phyloP scores from a whole-genome alignment of 2,797 vertebrate species.

The Mus caroli region DNA sequence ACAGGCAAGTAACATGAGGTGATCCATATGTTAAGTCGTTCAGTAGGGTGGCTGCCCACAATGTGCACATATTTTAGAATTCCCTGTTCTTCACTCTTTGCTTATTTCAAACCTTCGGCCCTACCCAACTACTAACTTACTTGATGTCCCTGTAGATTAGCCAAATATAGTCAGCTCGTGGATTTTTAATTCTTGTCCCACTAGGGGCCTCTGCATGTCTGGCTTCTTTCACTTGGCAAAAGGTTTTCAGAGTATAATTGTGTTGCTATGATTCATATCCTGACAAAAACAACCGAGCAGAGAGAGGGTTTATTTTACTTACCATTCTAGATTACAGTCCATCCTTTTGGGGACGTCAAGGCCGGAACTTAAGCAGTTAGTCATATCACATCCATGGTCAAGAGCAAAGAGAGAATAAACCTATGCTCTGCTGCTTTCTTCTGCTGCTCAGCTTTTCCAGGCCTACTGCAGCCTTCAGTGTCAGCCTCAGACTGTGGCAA shows the following conservation, averaged over 20 bases:
- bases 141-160: neutral
- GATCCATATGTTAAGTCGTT: neutral
- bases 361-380: neutral
- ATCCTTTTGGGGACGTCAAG: neutral
- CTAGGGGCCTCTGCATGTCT: neutral
- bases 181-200: neutral
- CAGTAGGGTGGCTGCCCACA: neutral
- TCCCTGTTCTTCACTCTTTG: neutral
- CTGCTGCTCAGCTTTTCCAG: neutral
- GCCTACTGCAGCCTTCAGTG: neutral
- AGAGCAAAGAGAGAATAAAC: neutral
- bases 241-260: neutral
- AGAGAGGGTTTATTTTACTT: neutral
- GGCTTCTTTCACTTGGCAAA: neutral
- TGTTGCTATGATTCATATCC: no score
- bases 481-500: neutral
- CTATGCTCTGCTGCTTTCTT: no score
- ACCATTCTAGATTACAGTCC: neutral
- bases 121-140: neutral
- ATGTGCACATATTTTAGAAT: neutral
- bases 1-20: neutral
- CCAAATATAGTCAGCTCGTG: no score
- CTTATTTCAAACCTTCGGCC: neutral
- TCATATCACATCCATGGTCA: neutral
- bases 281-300: neutral